Evolutionary conservation across 2,113 vertebrate species (phyloP).

Genomic region (Apteryx owenii): DNA sequence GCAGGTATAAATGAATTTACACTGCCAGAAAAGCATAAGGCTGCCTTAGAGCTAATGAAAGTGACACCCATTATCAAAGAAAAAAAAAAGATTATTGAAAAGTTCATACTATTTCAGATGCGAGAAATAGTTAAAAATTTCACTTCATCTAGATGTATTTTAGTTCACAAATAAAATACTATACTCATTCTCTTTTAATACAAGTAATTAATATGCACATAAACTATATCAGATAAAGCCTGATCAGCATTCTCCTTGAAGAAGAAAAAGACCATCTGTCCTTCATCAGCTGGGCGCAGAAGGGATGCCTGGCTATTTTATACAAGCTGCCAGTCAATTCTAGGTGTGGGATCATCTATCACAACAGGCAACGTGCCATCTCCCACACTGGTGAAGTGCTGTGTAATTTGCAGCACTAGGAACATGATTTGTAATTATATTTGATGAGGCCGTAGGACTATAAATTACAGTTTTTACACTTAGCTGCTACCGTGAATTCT

Average conservation of each 20-base stretch:
- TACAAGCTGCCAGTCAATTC: not conserved
- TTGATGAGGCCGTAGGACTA: not conserved
- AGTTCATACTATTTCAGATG: rapidly evolving
- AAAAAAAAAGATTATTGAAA: not conserved
- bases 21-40: not conserved
- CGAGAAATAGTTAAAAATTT: not conserved
- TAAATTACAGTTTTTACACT: slow-evolving; percentile 1
- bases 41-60: not conserved
- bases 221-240: slow-evolving; percentile 1
- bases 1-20: not conserved
- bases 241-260: not conserved
- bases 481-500: not conserved
- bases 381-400: not conserved
- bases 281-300: not conserved
- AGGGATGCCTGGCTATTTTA: not conserved
- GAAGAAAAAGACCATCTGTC: slow-evolving; percentile 44
- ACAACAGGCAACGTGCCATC: not conserved
- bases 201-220: not conserved
- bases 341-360: slow-evolving; percentile 28
- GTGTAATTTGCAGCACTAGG: not conserved
- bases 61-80: not conserved
- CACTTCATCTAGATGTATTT: not conserved
- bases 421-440: not conserved
- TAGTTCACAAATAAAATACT: not conserved
- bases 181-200: not conserved